phyloP scores from a whole-genome alignment of 2,113 vertebrate species.

The Artemisiospiza belli region DNA sequence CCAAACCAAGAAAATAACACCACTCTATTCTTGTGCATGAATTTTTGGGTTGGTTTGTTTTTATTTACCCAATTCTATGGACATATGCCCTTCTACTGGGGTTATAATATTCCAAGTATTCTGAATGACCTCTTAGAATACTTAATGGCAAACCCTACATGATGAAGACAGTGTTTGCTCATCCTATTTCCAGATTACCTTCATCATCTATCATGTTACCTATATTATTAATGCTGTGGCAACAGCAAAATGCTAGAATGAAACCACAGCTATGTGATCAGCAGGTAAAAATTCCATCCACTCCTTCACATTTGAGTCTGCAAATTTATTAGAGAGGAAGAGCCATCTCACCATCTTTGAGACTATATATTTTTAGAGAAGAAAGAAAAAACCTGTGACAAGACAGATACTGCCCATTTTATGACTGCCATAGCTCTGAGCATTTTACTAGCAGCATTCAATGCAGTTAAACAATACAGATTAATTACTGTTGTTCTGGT shows the following conservation, averaged over 20 bases:
- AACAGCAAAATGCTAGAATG: not conserved
- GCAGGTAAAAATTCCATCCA: not conserved
- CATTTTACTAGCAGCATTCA: not conserved
- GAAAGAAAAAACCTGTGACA: not conserved
- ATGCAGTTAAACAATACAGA: not conserved
- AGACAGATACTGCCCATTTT: not conserved
- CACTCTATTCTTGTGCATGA: not conserved
- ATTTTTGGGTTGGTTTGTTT: accelerated
- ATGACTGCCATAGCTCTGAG: not conserved
- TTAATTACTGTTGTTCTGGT: not conserved
- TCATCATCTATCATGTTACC: not conserved
- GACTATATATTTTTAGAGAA: not conserved
- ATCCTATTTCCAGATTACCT: not conserved
- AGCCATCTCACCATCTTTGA: not conserved
- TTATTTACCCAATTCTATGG: not conserved
- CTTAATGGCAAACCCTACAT: not conserved
- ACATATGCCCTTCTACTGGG: accelerated
- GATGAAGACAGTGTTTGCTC: not conserved
- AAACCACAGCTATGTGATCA: not conserved
- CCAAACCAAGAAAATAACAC: not conserved
- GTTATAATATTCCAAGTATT: not conserved
- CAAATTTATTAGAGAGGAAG: not conserved
- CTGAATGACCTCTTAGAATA: not conserved
- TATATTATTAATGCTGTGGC: not conserved
- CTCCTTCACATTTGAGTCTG: not conserved